These are phyloP conservation scores for Melanotaenia duboulayi DNA, from an alignment of 2,113 vertebrate species.

Conservation along the genomic window DNA sequence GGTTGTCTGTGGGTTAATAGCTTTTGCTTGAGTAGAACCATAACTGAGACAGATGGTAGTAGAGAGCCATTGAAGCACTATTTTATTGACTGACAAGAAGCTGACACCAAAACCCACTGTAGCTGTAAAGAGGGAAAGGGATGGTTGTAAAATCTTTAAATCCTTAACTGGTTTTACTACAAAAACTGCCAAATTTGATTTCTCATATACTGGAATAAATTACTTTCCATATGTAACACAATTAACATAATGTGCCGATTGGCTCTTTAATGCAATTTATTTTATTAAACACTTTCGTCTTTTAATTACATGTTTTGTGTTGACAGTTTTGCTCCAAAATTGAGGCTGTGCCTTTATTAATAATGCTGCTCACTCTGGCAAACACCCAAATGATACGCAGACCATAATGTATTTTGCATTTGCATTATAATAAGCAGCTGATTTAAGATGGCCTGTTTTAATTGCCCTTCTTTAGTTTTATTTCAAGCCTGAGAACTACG, in stretches of 20 bases:
- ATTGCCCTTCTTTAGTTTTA: slow-evolving; percentile 68
- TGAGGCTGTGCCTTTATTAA: slow-evolving; percentile 46
- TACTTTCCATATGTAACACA: slow-evolving; percentile 2
- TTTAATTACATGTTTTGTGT: slow-evolving; percentile 52
- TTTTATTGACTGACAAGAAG: slow-evolving; percentile 66
- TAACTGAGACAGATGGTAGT: slow-evolving; percentile 73
- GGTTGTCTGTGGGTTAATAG: slow-evolving; percentile 71
- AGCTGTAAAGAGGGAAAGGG: slow-evolving; percentile 38
- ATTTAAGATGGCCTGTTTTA: slow-evolving; percentile 73
- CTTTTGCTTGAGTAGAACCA: slow-evolving; percentile 66
- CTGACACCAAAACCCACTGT: slow-evolving; percentile 54
- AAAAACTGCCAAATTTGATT: slow-evolving; percentile 41
- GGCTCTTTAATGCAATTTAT: slow-evolving; percentile 22
- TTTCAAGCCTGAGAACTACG: slow-evolving; percentile 39
- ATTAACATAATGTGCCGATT: slow-evolving; percentile 41
- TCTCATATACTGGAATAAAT: slow-evolving; percentile 15
- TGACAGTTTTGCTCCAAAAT: slow-evolving; percentile 39
- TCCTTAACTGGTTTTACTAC: slow-evolving; percentile 30
- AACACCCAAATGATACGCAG: slow-evolving; percentile 44
- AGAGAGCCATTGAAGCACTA: slow-evolving; percentile 44
- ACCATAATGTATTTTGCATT: slow-evolving; percentile 65
- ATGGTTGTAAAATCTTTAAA: not conserved
- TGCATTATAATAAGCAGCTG: slow-evolving; percentile 75
- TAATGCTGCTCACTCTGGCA: slow-evolving; percentile 60
- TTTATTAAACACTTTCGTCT: slow-evolving; percentile 37